Base-by-base conservation (phyloP, 2,113 vertebrate genomes). In the Lepisosteus oculatus region DNA sequence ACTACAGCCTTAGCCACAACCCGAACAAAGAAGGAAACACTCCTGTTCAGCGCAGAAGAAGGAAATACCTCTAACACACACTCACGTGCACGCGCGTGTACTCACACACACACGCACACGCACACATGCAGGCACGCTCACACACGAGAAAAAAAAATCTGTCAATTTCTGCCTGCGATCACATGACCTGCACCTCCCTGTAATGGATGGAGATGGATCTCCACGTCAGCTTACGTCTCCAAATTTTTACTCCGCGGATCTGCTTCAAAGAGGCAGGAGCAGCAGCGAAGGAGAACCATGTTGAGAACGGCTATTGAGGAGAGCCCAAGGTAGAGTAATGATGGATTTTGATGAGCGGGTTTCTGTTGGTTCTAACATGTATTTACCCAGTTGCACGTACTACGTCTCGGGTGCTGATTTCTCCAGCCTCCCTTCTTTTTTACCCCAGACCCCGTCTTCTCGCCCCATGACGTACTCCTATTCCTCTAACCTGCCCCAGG, bases 301-400 rank as follows among this genome's bases (percentile, higher is more conserved):
- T 91, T 93, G 90, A 94, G 94, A 92, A 92, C 90, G 87, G 91
- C 93, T 89, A 93, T 92, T 90, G 91, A 93, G 91, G 88, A 88
- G 88, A 90, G 91, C 89, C 87, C 91, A 88, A 93, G 85, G 87
- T 92, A 92, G 92, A 93, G 88, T 83, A 89, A 94, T 95, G 93
- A 99, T 99, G 97, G 97, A 99, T 98, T 98, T 98, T 95, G 95
- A 98, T 93, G 96, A 99, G 87, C 95, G 95, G 85, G 94, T 98
- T 85, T 91, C 96, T 85, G 97, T 96, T 89, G 95, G 95, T 88
- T 96, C 97, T 84, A 98, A 95, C 89, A 97, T 98, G 96, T 99
- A 98, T 93, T 90, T 99, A 90, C 97, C 97, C 88, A 97, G 95
- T 93, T 98, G 97, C 92, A 98, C 97, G 86, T 99, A 99, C 92